Evolutionary conservation across 1,140 invertebrate species (phyloP), one percentile per base, ranked within the genome.

Genomic region (Pararge aegeria): DNA sequence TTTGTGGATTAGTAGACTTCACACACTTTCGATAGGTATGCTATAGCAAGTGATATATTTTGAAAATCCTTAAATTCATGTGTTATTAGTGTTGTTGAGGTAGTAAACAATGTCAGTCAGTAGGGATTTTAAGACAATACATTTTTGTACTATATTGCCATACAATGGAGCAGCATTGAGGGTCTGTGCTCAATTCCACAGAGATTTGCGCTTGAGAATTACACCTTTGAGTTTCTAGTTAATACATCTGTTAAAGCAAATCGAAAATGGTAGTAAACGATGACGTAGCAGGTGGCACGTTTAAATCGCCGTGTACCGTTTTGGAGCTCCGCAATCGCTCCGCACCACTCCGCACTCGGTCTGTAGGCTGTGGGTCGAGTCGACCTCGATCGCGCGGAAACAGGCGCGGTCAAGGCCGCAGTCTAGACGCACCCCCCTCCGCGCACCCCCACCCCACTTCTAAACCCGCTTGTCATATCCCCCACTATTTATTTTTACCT

Each of bases 381-480:
- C 78, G 78, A 80, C 80, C 76, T 80, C 81, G 76, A 52, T 66
- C 72, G 83, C 80, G 78, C 85, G 83, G 81, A 87, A 88, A 86
- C 80, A 53, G 73, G 70, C 77, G 66, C 78, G 85, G 85, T 88
- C 85, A 88, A 88, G 85, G 85, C 85, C 83, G 73, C 48, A 67
- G 85, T 86, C 83, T 88, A 86, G 83, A 88, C 83, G 75, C 75
- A 75, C 68, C 75, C 73, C 66, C 66, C 70, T 61, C 73, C 63
- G 64, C 68, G 59, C 46, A 44, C 60, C 59, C 60, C 50, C 62
- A 54, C 51, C 55, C 67, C 27, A 48, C 64, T 53, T 71, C 64
- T 53, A 66, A 59, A 64, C 61, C 54, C 55, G 42, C 60, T 56
- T 37, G 58, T 58, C 50, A 56, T 48, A 55, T 46, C 48, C 64